These are phyloP conservation scores for Centropus bengalensis DNA, from an alignment of 2,113 vertebrate species.

Conservation along the genomic window DNA sequence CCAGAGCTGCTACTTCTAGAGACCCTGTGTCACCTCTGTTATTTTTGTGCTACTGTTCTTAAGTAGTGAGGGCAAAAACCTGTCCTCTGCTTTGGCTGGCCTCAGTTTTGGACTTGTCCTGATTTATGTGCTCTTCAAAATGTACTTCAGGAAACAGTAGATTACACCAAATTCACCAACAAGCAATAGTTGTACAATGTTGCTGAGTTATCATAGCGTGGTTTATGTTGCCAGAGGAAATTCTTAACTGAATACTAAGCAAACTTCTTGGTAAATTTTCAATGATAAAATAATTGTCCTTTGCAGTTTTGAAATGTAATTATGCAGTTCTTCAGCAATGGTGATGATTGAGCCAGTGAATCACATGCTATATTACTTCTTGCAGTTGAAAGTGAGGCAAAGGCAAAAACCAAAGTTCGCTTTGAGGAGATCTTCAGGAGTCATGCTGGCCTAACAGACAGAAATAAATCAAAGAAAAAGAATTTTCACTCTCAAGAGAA, in stretches of 20 bases:
- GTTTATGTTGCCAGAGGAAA: neutral
- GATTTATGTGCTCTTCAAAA: neutral
- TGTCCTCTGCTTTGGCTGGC: neutral
- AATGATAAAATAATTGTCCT: neutral
- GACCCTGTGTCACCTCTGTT: neutral
- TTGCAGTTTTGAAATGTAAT: neutral
- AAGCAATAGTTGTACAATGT: neutral
- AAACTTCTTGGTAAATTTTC: neutral
- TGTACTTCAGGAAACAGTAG: neutral
- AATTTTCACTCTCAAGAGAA: conserved; percentile 77
- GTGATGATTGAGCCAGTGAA: neutral
- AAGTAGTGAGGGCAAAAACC: neutral
- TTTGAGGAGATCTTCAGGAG: conserved; percentile 89
- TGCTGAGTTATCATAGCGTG: neutral
- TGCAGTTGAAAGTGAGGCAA: conserved; percentile 89
- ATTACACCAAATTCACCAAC: neutral
- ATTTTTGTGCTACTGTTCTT: neutral
- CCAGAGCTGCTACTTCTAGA: neutral
- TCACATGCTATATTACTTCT: conserved; percentile 8
- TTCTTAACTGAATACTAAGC: neutral
- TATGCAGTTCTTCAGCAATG: neutral
- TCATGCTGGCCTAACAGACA: conserved; percentile 72
- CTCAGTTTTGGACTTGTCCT: neutral
- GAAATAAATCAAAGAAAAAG: conserved; percentile 78
- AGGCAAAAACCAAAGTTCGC: conserved; percentile 85